phyloP scores from a whole-genome alignment of 2,113 vertebrate genomes.

The Trogon melanurus region DNA sequence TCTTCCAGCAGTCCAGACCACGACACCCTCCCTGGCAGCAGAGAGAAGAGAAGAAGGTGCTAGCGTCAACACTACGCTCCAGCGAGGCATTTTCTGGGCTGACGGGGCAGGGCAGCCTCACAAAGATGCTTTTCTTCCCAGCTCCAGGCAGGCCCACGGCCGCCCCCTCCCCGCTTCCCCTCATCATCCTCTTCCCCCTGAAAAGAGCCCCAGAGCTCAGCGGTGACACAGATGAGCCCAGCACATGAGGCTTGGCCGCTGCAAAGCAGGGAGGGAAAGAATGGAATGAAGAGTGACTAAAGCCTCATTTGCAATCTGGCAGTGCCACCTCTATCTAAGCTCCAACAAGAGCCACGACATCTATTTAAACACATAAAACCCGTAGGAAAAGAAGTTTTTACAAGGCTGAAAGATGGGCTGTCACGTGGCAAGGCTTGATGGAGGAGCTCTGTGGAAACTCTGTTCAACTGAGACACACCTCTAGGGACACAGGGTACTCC shows the following conservation, averaged over 20 bases:
- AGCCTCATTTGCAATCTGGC: not conserved
- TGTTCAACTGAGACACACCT: not conserved
- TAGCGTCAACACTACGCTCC: not conserved
- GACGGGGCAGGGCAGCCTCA: not conserved
- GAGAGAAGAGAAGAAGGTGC: not conserved
- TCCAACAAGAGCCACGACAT: not conserved
- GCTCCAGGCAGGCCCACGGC: not conserved
- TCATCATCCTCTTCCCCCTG: not conserved
- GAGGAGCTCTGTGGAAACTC: not conserved
- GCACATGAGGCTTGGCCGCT: not conserved
- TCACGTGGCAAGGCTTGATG: rapidly evolving
- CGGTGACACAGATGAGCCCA: not conserved
- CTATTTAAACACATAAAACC: not conserved
- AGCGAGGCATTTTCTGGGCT: not conserved
- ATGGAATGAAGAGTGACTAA: not conserved
- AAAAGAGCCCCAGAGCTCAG: not conserved
- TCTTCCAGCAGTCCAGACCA: not conserved
- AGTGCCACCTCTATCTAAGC: not conserved
- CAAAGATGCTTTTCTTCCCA: slow-evolving; percentile 20
- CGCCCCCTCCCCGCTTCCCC: not conserved
- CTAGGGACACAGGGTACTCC: rapidly evolving
- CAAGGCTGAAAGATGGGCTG: not conserved
- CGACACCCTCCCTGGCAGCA: no score
- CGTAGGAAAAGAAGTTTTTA: not conserved
- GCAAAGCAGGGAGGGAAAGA: not conserved